Percentiles rank a stretch among this genome's conserved stretches.
phyloP scores from a whole-genome alignment of 1,140 invertebrate species.

The Cydia amplana region DNA sequence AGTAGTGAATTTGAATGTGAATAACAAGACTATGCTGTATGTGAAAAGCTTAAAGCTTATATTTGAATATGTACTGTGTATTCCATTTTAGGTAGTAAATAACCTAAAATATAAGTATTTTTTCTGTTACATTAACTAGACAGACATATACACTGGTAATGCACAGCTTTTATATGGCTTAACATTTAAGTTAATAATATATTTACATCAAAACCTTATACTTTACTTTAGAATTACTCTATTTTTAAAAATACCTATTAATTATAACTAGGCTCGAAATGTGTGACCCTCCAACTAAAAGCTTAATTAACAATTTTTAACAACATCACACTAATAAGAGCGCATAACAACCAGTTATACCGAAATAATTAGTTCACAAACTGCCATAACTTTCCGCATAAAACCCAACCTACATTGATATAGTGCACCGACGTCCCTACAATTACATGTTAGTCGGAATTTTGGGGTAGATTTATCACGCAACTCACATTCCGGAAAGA shows the following conservation, averaged over 20 bases:
- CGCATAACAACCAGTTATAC: conserved; percentile 4
- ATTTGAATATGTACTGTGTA: background rate
- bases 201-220: too few relatives aligned
- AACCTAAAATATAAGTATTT: background rate
- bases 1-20: background rate
- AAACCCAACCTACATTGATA: conserved; percentile 14
- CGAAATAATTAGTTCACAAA: conserved; percentile 15
- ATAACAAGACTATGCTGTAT: background rate
- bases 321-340: conserved; percentile 13
- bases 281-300: background rate
- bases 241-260: too few relatives aligned
- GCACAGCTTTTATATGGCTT: too few relatives aligned
- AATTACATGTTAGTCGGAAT: conserved; percentile 25
- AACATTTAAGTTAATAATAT: too few relatives aligned
- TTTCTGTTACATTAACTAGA: too few relatives aligned
- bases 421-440: conserved; percentile 18
- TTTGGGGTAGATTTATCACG: conserved; percentile 29
- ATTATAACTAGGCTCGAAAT: too few relatives aligned
- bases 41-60: background rate
- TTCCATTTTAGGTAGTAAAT: background rate
- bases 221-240: background rate
- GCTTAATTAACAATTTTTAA: conserved; percentile 29
- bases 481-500: conserved; percentile 22
- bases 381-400: background rate
- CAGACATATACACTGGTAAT: too few relatives aligned